Evolutionary conservation across 2,113 vertebrate species (phyloP), one percentile per base, ranked within the genome.

Genomic region (Megaceryle torquata): DNA sequence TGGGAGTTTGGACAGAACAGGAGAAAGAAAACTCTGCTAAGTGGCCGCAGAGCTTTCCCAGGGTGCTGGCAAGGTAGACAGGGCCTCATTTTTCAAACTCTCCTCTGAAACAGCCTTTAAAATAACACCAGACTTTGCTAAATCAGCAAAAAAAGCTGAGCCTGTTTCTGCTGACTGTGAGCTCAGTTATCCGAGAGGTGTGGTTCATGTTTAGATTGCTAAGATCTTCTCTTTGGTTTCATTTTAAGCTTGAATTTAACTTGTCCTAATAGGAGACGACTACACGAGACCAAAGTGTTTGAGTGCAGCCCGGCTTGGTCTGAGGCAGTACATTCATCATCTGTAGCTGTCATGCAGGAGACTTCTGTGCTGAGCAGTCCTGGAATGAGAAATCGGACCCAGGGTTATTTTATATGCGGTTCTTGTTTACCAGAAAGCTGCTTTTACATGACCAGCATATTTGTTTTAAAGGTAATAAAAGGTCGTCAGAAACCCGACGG

Each of bases 161-260:
- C 60, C 51, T 48, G 0, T 85, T 75, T 88, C 56, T 94, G 80
- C 94, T 95, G 88, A 51, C 43, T 67, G 44, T 5, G 50, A 78
- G 64, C 9, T 59, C 9, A 3, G 51, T 19, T 63, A 9, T 20
- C 21, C 0, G 0, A 17, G 57, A 74, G 41, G 60, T 37, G 64
- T 13, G 22, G 15, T 24, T 57, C 41, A 2, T 5, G 37, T 59
- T 91, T 31, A 44, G 48, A 41, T 24, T 50, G 57, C 48, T n/a
- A 7, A 78, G 13, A 54, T 16, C 59, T 35, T 53, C 18, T 29
- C 63, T 72, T 31, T n/a, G 5, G 18, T 35, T 93, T 28, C 7
- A 11, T 20, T 80, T 87, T 54, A 33, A 61, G 41, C 64, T 44
- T 57, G 54, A 22, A 67, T 95, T 86, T 25, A 48, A 64, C 67